Evolutionary conservation across 1,140 invertebrate genomes (phyloP).

Genomic region (Dermatophagoides farinae): DNA sequence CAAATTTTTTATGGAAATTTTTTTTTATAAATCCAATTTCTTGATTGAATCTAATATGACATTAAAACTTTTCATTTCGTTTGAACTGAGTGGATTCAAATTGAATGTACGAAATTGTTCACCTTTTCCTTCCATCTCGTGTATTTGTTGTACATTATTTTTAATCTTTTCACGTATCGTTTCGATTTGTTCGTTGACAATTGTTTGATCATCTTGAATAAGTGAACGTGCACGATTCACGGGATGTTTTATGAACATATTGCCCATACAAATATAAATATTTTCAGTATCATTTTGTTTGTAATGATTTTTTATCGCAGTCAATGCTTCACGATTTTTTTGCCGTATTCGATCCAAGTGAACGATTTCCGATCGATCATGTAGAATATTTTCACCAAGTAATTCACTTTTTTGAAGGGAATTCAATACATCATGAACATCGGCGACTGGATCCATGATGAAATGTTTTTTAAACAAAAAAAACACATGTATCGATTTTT

Average conservation of each 20-base stretch:
- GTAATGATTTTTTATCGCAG: neutral
- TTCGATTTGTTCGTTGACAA: conserved; percentile 3
- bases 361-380: conserved; percentile 3
- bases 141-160: neutral
- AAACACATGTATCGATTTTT: too few species aligned
- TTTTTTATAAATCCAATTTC: neutral
- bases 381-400: conserved; percentile 3
- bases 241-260: conserved; percentile 5
- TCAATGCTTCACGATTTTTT: conserved; percentile 16
- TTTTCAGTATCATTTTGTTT: neutral
- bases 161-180: neutral
- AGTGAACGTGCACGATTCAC: neutral
- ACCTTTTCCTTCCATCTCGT: neutral
- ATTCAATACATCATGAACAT: neutral
- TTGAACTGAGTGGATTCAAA: neutral
- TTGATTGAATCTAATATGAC: neutral
- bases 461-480: too few species aligned
- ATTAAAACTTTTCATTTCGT: conserved; percentile 3
- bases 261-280: neutral
- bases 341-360: conserved; percentile 7
- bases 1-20: neutral
- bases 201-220: neutral
- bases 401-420: conserved; percentile 5
- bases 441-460: too few species aligned
- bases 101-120: conserved; percentile 2